phyloP scores from a whole-genome alignment of 2,888 invertebrate species.

The Athrips mouffetella region DNA sequence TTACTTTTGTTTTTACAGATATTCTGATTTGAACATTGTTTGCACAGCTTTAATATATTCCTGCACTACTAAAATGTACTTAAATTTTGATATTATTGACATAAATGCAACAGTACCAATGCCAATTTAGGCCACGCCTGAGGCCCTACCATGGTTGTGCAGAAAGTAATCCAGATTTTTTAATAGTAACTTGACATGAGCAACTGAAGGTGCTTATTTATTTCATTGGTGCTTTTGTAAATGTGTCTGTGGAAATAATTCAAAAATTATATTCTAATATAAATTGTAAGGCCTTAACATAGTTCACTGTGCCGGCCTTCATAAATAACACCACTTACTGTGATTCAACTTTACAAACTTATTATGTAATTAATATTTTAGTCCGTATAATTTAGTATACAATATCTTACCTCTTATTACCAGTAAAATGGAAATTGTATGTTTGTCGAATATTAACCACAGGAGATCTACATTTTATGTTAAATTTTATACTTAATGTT shows the following conservation, averaged over 20 bases:
- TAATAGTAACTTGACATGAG: neutral
- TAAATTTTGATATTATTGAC: slow-evolving; percentile 56
- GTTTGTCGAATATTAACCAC: slow-evolving; percentile 22
- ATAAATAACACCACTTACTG: slow-evolving; percentile 64
- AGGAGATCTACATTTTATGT: slow-evolving; percentile 8
- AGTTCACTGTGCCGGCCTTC: slow-evolving; percentile 54
- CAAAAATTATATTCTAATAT: slow-evolving; percentile 42
- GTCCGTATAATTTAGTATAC: slow-evolving; percentile 35
- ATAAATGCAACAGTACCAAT: slow-evolving; percentile 15
- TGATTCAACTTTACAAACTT: slow-evolving; percentile 64
- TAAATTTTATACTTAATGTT: slow-evolving; percentile 12
- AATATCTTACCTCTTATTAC: slow-evolving; percentile 30
- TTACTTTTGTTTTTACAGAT: neutral
- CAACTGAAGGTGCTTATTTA: neutral
- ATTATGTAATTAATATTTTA: slow-evolving; percentile 48
- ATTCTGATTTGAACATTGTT: slow-evolving; percentile 11
- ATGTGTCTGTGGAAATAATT: slow-evolving; percentile 25
- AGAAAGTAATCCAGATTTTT: neutral
- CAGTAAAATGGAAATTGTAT: slow-evolving; percentile 44
- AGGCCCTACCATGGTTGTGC: neutral
- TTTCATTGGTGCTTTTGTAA: neutral
- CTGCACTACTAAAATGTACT: slow-evolving; percentile 46
- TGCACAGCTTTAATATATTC: slow-evolving; percentile 30
- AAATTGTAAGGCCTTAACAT: slow-evolving; percentile 45
- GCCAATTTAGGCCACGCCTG: neutral